Percentiles rank a stretch among this genome's conserved stretches.
These are phyloP conservation scores for Paedocypris micromegethes DNA, from an alignment of 2,797 vertebrate genomes.

Conservation along the genomic window DNA sequence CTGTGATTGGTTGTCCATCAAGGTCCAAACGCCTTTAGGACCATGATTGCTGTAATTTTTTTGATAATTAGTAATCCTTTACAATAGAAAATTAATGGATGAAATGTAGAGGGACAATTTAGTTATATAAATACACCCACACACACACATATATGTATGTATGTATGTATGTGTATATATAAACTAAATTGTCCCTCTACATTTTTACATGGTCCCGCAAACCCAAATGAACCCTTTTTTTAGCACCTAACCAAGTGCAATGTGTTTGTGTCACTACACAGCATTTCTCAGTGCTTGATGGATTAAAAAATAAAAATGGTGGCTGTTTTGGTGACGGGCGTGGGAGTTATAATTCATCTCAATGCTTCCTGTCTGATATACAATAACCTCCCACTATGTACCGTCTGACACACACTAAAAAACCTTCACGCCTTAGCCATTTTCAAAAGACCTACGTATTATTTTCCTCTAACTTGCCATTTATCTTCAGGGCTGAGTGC, in stretches of 20 bases:
- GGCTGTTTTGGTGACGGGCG: constrained; percentile 44
- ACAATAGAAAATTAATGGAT: too few species aligned
- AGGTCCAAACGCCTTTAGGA: too few species aligned
- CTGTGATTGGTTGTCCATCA: too few species aligned
- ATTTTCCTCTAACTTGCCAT: constrained; percentile 96
- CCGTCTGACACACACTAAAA: constrained; percentile 65
- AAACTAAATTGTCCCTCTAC: neutral
- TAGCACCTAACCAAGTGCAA: constrained; percentile 35
- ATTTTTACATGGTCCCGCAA: neutral
- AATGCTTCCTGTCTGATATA: constrained; percentile 75
- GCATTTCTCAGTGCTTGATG: constrained; percentile 61
- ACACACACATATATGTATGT: constrained; percentile 34
- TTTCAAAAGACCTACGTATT: constrained; percentile 99
- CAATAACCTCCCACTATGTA: constrained; percentile 88
- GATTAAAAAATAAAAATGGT: constrained; percentile 31
- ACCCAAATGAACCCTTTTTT: constrained; percentile 1
- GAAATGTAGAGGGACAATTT: neutral
- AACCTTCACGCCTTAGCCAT: constrained; percentile 93
- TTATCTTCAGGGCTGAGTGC: constrained; percentile 99
- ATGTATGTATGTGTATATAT: constrained; percentile 13
- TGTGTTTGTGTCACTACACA: constrained; percentile 56
- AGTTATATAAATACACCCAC: constrained; percentile 18
- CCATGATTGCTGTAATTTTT: too few species aligned
- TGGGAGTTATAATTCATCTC: constrained; percentile 67
- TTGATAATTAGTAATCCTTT: too few species aligned